Percentiles rank a stretch among this genome's conserved stretches.
Conservation (phyloP, 1,140 invertebrate species). For the Phocides pigmalion region DNA sequence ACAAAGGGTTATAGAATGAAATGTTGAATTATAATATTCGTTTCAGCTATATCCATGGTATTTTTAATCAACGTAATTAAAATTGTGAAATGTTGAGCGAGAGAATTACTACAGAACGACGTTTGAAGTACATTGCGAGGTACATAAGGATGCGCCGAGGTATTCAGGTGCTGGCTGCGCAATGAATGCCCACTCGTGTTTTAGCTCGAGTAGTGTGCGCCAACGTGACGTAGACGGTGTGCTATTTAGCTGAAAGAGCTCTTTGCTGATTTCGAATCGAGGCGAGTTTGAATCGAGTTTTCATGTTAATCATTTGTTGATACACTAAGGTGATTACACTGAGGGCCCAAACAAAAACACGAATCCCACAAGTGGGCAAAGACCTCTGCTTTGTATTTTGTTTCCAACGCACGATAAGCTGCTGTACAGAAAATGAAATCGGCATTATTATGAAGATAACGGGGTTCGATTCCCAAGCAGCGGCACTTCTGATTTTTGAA, state of each 20-base stretch:
- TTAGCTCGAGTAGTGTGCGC: conserved; percentile 18
- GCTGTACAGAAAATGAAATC: too few relatives aligned
- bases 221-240: conserved; percentile 25
- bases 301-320: conserved; percentile 32
- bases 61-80: conserved; percentile 37
- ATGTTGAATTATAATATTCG: conserved; percentile 14
- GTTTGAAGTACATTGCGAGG: conserved; percentile 32
- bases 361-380: background rate
- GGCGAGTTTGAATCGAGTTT: conserved; percentile 32
- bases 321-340: background rate
- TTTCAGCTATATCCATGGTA: conserved; percentile 28
- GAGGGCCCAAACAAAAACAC: background rate
- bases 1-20: conserved; percentile 28
- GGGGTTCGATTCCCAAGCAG: too few relatives aligned
- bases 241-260: conserved; percentile 35
- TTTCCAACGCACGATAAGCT: background rate
- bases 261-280: conserved; percentile 29
- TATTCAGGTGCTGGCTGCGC: conserved; percentile 22
- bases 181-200: conserved; percentile 30
- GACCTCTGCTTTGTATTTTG: background rate
- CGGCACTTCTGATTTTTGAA: too few relatives aligned
- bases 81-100: conserved; percentile 28
- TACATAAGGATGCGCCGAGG: conserved; percentile 17
- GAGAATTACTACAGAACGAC: conserved; percentile 32
- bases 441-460: too few relatives aligned